Percentiles rank a stretch among this genome's conserved stretches.
These are phyloP conservation scores for Drosophila formosana DNA, from an alignment of 2,888 invertebrate species.

Conservation along the genomic window DNA sequence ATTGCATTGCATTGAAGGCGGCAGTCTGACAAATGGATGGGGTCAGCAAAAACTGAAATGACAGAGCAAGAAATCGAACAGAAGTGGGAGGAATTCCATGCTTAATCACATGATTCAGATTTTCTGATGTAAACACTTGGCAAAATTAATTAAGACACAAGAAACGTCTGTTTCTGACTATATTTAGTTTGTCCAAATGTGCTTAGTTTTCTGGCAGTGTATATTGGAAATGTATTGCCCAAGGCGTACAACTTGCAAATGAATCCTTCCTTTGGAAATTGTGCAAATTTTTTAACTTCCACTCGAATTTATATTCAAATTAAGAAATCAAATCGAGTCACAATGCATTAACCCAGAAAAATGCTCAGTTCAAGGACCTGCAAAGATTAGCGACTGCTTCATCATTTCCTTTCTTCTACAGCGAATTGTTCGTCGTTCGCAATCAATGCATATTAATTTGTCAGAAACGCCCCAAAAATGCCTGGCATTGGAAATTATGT, in stretches of 20 bases:
- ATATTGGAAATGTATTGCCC: neutral
- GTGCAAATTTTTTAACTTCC: neutral
- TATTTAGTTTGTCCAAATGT: neutral
- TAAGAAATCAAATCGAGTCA: neutral
- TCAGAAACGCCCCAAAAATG: slow-evolving; percentile 52
- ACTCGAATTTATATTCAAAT: neutral
- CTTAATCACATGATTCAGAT: slow-evolving; percentile 38
- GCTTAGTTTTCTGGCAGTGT: neutral
- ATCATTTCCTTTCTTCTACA: slow-evolving; percentile 19
- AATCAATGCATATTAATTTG: slow-evolving; percentile 71
- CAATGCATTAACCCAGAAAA: slow-evolving; percentile 4
- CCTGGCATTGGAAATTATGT: slow-evolving; percentile 62
- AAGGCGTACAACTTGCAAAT: neutral
- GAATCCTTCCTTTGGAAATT: neutral
- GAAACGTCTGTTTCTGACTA: neutral
- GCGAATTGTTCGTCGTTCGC: slow-evolving; percentile 15
- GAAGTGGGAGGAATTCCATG: neutral
- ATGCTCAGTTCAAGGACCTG: slow-evolving; percentile 2
- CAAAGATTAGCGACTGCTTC: slow-evolving; percentile 6
- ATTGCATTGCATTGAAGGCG: slow-evolving; percentile 60
- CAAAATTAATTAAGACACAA: neutral
- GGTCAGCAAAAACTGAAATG: slow-evolving; percentile 13
- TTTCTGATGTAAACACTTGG: slow-evolving; percentile 3
- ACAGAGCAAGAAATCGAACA: neutral
- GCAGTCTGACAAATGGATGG: slow-evolving; percentile 14